Conservation (phyloP, 2,113 vertebrate species). For the Pachyramphus minor region DNA sequence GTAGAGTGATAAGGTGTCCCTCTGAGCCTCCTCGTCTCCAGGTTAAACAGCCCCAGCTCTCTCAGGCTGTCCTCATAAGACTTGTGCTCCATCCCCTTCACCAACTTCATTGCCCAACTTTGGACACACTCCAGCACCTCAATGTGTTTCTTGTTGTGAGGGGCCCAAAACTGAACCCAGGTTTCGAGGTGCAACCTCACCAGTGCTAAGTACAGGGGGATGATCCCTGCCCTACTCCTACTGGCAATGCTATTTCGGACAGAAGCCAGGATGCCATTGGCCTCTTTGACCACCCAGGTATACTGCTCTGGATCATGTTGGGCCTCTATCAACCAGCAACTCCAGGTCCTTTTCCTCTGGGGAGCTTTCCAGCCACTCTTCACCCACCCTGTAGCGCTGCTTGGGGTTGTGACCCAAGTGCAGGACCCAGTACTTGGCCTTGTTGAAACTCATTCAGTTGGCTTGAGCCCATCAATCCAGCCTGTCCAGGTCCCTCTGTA, state of each 20-base stretch:
- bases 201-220: neutral
- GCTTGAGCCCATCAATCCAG: neutral
- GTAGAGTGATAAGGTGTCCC: too few species aligned
- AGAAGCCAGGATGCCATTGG: neutral
- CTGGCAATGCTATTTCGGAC: neutral
- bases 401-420: rapidly evolving
- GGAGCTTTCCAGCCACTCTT: neutral
- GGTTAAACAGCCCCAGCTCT: neutral
- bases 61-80: neutral
- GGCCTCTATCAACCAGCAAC: neutral
- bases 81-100: neutral
- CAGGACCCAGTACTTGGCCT: neutral
- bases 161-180: neutral
- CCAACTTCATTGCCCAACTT: neutral
- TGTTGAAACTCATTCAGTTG: neutral
- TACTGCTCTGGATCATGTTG: neutral
- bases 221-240: neutral
- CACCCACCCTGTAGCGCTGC: neutral
- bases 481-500: neutral
- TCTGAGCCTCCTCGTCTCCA: neutral
- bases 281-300: neutral
- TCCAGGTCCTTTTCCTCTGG: neutral
- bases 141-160: neutral
- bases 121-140: neutral
- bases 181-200: rapidly evolving